Evolutionary conservation across 2,113 vertebrate species (phyloP).

Genomic region (Prionailurus viverrinus): DNA sequence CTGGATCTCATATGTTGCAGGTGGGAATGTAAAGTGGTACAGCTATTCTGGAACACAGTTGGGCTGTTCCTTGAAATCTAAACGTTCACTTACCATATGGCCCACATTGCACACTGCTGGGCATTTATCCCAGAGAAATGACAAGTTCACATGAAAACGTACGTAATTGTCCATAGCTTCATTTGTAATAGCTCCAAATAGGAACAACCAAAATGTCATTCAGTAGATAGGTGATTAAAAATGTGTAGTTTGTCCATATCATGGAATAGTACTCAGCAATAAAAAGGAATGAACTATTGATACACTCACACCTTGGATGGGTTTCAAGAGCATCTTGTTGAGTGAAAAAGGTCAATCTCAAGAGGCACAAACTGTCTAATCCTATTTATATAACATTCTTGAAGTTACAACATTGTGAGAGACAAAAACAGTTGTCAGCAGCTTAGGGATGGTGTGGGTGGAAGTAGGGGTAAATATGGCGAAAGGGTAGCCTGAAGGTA

Average conservation of each 20-base stretch:
- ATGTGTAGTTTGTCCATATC: no score
- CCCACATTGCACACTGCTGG: not conserved
- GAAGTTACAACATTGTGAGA: not conserved
- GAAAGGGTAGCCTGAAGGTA: not conserved
- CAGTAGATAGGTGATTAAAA: not conserved
- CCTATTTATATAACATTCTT: not conserved
- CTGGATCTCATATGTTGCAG: not conserved
- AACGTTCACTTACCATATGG: not conserved
- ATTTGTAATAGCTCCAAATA: not conserved
- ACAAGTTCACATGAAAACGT: not conserved
- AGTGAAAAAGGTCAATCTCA: not conserved
- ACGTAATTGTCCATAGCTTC: not conserved
- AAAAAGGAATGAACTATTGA: not conserved
- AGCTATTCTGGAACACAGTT: not conserved
- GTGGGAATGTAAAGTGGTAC: not conserved
- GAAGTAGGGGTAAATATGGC: not conserved
- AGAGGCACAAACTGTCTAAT: not conserved
- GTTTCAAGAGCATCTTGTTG: not conserved
- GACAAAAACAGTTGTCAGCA: not conserved
- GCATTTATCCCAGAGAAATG: conserved; percentile 1
- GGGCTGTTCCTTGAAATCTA: not conserved
- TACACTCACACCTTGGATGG: not conserved
- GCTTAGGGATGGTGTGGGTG: no score
- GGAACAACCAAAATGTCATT: not conserved
- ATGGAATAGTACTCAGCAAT: not conserved